Base-by-base conservation (phyloP, 1,140 invertebrate species). In the Leptopilina clavipes region DNA sequence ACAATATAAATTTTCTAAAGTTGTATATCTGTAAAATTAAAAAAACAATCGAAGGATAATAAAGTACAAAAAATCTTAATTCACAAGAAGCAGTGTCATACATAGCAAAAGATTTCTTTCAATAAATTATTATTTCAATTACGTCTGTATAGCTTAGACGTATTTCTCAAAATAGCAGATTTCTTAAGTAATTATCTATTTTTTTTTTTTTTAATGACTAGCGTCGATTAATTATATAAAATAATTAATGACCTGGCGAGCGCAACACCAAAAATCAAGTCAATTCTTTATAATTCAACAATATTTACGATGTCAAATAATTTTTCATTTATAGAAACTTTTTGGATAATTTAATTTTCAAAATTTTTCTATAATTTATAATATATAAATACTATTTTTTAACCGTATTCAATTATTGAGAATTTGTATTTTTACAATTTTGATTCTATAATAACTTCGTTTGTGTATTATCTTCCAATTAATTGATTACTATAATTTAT, bases 181-280 rank as follows among this genome's bases (percentile, higher is more conserved):
- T 31, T 31, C 22, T 45, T 70, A n/a, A 59, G 70, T 40, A 75
- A 45, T 59, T 40, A 75, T 48, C 59, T 70, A 75, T 59, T 70
- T 59, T 59, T 31, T 65, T 74, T 59, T 44, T 45, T 52, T 52
- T 52, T 5, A 52, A 52, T 45, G 43, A 75, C 22, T 75, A 70
- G 73, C 73, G 17, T 75, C 59, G 59, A n/a, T 37, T 65, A 31
- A 31, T 65, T 40, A 25, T 59, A 25, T 25, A 59, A 25, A 59
- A 25, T 59, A 31, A 37, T 31, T 59, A 25, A 31, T 65, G 3
- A 25, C 18, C 12, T 65, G 3, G 25, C 22, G 59, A 65, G 59
- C 19, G 19, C 14, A 31, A 25, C 12, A 12, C 14, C 59, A 54
- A 59, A 59, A 22, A 22, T 22, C 56, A 22, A 59, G 19, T 65